phyloP scores from a whole-genome alignment of 2,888 invertebrate genomes.

The Andricus curvator region DNA sequence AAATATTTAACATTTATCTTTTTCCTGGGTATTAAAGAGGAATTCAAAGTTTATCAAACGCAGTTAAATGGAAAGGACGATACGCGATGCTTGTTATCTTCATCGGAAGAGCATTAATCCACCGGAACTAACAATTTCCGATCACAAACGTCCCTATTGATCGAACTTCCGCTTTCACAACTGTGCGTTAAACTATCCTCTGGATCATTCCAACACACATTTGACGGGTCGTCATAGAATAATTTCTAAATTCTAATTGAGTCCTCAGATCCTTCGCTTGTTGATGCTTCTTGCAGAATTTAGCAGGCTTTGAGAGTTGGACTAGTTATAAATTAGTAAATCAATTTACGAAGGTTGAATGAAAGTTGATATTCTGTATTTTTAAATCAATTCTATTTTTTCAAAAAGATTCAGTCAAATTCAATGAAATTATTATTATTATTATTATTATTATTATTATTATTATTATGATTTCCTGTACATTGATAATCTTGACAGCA shows the following conservation, averaged over 20 bases:
- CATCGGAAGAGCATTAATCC: constrained; percentile 72
- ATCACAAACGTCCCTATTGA: constrained; percentile 72
- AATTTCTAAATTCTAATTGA: too few relatives aligned
- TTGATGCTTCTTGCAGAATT: background rate
- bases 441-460: too few relatives aligned
- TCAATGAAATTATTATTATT: too few relatives aligned
- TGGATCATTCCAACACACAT: constrained; percentile 23
- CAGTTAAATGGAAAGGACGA: background rate
- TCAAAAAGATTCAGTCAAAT: too few relatives aligned
- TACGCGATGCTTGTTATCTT: constrained; percentile 61
- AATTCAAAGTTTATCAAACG: background rate
- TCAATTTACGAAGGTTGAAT: background rate
- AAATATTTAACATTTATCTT: background rate
- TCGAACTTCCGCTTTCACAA: constrained; percentile 70
- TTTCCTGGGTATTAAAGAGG: background rate
- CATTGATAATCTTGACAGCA: too few relatives aligned
- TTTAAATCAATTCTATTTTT: too few relatives aligned
- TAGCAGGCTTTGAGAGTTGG: background rate
- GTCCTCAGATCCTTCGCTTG: background rate
- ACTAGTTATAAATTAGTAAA: background rate
- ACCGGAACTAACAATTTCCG: constrained; percentile 76
- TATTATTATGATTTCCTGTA: too few relatives aligned
- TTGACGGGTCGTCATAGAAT: constrained; percentile 38
- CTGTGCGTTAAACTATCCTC: constrained; percentile 48
- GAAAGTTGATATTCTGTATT: background rate